Evolutionary conservation across 2,797 vertebrate genomes (phyloP), one percentile per base, ranked within the genome.

Genomic region (Cossypha polioptera): DNA sequence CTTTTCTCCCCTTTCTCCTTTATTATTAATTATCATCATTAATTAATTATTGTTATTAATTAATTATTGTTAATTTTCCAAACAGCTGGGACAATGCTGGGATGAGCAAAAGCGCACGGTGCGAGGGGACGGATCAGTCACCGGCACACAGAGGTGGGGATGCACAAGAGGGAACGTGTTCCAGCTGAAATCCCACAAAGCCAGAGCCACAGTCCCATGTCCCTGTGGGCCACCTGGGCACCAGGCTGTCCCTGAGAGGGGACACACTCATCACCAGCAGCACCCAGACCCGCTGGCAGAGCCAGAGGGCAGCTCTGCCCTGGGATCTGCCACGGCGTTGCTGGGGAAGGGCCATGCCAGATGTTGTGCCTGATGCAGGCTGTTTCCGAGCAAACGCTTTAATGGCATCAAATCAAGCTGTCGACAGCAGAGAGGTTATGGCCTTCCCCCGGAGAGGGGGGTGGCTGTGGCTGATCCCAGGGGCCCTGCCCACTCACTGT

Each of bases 41-140:
- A 93, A 95, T 96, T 97, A 96, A 97, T 97, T 96, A 90, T 86
- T 82, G 43, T 72, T 92, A 95, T 90, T 79, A 94, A 95, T 97
- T 96, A 96, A 97, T 97, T 93, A 90, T 85, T 68, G 72, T 38
- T 92, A 93, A 84, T 97, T 95, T 97, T 91, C 74, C 92, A 94
- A 92, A 96, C 88, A 90, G 85, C 85, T 78, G 77, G 61, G 93
- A 45, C 87, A 81, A 72, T 0, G 43, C 69, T 1, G 33, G 84
- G 85, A 72, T 75, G 89, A 86, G 94, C 54, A 86, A 67, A 75
- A 89, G 84, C 3, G 1, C 51, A 4, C 0, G 13, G 81, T 31
- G 71, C 8, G 1, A 78, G 74, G 66, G 65, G 84, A 53, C 0
- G 2, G 57, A 83, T 58, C 5, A 3, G 36, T 38, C 36, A 38